These are phyloP conservation scores for Oreocharis arfaki DNA, from an alignment of 2,113 vertebrate genomes.

Conservation along the genomic window DNA sequence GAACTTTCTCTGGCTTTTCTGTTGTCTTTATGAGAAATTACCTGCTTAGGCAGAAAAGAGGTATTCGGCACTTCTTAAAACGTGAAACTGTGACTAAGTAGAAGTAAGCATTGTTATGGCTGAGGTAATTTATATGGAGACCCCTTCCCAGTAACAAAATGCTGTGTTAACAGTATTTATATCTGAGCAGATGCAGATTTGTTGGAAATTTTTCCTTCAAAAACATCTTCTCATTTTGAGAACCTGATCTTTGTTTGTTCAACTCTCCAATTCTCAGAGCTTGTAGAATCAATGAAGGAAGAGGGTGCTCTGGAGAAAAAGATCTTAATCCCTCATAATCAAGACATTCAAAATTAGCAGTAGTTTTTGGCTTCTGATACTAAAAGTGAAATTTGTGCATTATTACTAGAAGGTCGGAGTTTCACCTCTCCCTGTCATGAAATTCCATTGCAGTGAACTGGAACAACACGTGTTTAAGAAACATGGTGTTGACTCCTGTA, in stretches of 20 bases:
- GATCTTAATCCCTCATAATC: rapidly evolving
- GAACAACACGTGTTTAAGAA: not conserved
- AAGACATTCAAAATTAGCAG: not conserved
- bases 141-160: not conserved
- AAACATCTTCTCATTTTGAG: not conserved
- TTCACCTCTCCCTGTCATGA: rapidly evolving
- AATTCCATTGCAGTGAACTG: not conserved
- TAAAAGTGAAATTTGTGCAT: not conserved
- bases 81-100: not conserved
- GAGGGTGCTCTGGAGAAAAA: not conserved
- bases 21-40: not conserved
- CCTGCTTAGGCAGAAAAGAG: not conserved
- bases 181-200: not conserved
- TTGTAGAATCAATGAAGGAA: not conserved
- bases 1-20: not conserved
- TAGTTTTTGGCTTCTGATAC: not conserved
- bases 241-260: not conserved
- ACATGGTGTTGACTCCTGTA: not conserved
- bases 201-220: not conserved
- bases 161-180: not conserved
- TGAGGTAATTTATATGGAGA: not conserved
- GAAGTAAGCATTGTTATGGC: not conserved
- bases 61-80: not conserved
- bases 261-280: not conserved
- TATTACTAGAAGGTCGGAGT: not conserved